phyloP scores from a whole-genome alignment of 2,888 invertebrate species.

The Nomada ruficornis region DNA sequence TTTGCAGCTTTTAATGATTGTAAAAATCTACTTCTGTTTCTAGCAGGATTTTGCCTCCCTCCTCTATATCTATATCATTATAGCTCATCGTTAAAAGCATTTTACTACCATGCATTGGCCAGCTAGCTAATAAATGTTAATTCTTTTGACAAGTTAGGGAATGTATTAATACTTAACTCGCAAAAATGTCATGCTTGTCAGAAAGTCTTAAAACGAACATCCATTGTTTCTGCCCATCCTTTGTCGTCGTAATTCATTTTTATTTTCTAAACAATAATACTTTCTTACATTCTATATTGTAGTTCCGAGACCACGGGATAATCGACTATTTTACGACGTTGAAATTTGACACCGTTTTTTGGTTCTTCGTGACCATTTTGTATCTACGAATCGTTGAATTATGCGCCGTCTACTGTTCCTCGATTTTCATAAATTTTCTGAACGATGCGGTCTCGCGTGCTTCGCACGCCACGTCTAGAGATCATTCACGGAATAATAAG shows the following conservation, averaged over 20 bases:
- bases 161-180: too few species aligned
- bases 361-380: background rate
- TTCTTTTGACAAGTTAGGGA: too few species aligned
- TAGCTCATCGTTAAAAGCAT: too few species aligned
- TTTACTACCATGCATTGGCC: too few species aligned
- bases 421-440: constrained; percentile 31
- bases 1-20: too few species aligned
- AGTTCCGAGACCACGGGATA: background rate
- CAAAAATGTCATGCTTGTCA: too few species aligned
- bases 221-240: too few species aligned
- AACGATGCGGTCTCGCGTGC: background rate
- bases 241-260: background rate
- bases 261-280: background rate
- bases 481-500: constrained; percentile 23
- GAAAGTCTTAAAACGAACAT: too few species aligned
- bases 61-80: too few species aligned
- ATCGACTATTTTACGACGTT: constrained; percentile 3
- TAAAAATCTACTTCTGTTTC: too few species aligned
- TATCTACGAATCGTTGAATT: constrained; percentile 2
- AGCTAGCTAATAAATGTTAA: too few species aligned
- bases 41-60: too few species aligned
- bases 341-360: constrained; percentile 11
- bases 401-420: background rate
- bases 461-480: background rate
- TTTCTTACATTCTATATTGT: background rate